These are phyloP conservation scores for Drosophila aldrichi DNA, from an alignment of 2,888 invertebrate species.

Conservation along the genomic window DNA sequence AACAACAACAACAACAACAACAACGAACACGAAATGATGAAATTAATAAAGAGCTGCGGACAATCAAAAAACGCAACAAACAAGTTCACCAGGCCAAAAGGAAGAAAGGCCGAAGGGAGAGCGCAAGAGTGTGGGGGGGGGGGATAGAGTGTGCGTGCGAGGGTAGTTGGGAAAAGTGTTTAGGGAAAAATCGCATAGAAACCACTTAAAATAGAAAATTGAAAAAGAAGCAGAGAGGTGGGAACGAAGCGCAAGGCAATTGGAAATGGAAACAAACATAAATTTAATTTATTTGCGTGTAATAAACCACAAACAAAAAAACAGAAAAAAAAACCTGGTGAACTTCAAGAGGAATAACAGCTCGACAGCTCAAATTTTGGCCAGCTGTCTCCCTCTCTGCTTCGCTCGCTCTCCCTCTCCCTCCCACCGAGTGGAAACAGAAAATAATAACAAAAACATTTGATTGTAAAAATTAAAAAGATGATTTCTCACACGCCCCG, in stretches of 20 bases:
- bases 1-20: conserved; percentile 27
- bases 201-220: conserved; percentile 62
- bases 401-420: not conserved
- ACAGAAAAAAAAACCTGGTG: too few species aligned
- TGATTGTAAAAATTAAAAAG: conserved; percentile 81
- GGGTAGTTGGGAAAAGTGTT: conserved; percentile 43
- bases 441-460: conserved; percentile 64
- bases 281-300: conserved; percentile 81
- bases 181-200: conserved; percentile 65
- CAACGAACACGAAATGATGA: conserved; percentile 74
- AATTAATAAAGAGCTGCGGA: conserved; percentile 77
- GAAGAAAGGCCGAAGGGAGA: not conserved
- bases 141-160: not conserved
- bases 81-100: conserved; percentile 7
- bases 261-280: conserved; percentile 71
- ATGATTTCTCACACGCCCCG: conserved; percentile 77
- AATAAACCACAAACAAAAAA: conserved; percentile 82
- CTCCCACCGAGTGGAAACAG: conserved; percentile 6
- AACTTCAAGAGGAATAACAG: too few species aligned
- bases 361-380: conserved; percentile 36
- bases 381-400: conserved; percentile 36
- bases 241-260: conserved; percentile 9
- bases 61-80: conserved; percentile 42
- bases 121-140: not conserved
- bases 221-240: conserved; percentile 28